Percentiles rank a stretch among this genome's conserved stretches.
Evolutionary conservation across 2,888 invertebrate species (phyloP).

Genomic region (Blastobasis adustella): DNA sequence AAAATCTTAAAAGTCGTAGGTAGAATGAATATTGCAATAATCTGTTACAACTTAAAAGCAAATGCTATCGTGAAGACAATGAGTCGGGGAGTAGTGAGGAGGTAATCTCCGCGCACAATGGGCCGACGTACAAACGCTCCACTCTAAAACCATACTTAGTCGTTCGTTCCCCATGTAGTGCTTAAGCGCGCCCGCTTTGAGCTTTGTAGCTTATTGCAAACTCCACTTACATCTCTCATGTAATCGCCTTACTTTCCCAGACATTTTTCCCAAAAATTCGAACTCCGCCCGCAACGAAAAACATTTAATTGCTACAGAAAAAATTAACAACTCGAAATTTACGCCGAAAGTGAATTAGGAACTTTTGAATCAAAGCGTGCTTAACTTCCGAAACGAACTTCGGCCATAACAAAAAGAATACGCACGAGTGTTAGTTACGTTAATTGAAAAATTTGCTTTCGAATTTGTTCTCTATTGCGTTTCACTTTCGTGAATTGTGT

Average conservation of each 20-base stretch:
- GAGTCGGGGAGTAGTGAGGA: too few relatives aligned
- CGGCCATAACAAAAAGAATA: background rate
- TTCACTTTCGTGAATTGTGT: too few relatives aligned
- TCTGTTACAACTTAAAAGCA: too few relatives aligned
- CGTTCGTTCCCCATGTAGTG: background rate
- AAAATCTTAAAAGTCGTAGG: too few relatives aligned
- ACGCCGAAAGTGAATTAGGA: background rate
- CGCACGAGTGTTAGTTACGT: background rate
- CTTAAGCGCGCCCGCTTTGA: background rate
- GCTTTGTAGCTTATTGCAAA: background rate
- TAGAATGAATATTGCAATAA: too few relatives aligned
- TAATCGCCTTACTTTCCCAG: background rate
- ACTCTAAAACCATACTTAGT: too few relatives aligned
- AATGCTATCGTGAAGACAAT: too few relatives aligned
- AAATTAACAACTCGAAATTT: background rate
- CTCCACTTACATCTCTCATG: background rate
- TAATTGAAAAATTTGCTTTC: background rate
- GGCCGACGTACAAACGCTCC: too few relatives aligned
- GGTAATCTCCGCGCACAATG: too few relatives aligned
- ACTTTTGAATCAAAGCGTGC: background rate
- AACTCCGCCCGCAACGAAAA: background rate
- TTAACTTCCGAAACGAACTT: background rate
- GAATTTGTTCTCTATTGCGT: background rate
- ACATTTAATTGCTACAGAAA: slow-evolving; percentile 1
- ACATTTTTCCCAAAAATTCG: background rate